A percentile compares a stretch with the other conserved stretches of the same genome.
phyloP scores from a whole-genome alignment of 2,888 invertebrate genomes.

The Galeruca laticollis region DNA sequence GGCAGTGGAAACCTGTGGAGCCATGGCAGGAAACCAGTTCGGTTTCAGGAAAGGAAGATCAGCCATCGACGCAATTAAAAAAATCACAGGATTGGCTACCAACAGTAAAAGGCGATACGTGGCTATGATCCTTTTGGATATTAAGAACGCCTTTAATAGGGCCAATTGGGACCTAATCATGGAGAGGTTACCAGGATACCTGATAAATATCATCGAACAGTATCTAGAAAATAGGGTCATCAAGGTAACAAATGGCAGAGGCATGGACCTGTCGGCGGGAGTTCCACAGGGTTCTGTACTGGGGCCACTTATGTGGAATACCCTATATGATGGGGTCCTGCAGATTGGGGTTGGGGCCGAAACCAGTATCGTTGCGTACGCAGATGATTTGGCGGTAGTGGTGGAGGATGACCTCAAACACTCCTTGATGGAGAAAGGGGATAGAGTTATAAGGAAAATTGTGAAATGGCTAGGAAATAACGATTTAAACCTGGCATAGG shows the following conservation, averaged over 20 bases:
- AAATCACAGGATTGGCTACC: no score
- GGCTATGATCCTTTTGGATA: slow-evolving; percentile 27
- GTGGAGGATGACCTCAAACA: background rate
- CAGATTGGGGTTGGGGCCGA: background rate
- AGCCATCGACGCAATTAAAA: no score
- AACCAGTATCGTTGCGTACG: slow-evolving; percentile 17
- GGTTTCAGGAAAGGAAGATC: no score
- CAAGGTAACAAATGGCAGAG: background rate
- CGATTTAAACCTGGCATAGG: no score
- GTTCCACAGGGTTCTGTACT: slow-evolving; percentile 27
- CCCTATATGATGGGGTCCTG: slow-evolving; percentile 24
- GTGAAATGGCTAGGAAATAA: no score
- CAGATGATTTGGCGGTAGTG: slow-evolving; percentile 30
- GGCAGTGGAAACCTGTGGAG: no score
- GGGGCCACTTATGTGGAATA: slow-evolving; percentile 25
- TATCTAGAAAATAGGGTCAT: background rate
- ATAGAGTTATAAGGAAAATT: no score
- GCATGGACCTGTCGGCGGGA: background rate
- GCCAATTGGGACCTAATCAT: slow-evolving; percentile 17
- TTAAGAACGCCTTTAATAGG: slow-evolving; percentile 35
- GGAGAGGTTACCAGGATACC: background rate
- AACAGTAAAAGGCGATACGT: no score
- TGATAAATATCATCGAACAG: background rate
- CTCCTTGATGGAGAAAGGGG: slow-evolving; percentile 17
- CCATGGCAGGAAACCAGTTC: no score